Evolutionary conservation across 2,888 invertebrate genomes (phyloP).

Genomic region (Kryphioiulus occultus): DNA sequence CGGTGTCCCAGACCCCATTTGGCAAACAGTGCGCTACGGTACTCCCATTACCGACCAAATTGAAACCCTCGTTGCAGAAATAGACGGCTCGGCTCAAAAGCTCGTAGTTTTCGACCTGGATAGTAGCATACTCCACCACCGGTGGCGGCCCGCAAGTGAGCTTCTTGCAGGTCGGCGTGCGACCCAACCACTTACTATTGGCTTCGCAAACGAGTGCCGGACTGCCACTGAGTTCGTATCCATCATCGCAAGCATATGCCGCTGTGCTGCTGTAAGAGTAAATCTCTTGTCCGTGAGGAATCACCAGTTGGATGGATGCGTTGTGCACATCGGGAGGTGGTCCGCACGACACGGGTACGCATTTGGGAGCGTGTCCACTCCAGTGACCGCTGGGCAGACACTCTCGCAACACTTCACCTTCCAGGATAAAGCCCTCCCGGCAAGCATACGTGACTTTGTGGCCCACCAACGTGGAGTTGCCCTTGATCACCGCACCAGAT

Average conservation of each 20-base stretch:
- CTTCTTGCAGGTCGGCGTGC: constrained; percentile 55
- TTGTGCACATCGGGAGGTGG: constrained; percentile 53
- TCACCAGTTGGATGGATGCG: constrained; percentile 48
- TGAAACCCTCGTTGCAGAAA: constrained; percentile 54
- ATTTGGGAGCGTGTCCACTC: constrained; percentile 54
- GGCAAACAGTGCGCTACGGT: constrained; percentile 44
- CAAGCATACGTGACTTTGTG: constrained; percentile 57
- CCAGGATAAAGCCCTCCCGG: constrained; percentile 59
- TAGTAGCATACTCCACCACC: constrained; percentile 52
- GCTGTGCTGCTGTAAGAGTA: constrained; percentile 54
- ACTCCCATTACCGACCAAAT: constrained; percentile 50
- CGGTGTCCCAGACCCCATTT: constrained; percentile 46
- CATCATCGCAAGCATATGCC: constrained; percentile 56
- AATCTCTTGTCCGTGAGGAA: constrained; percentile 32
- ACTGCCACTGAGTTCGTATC: constrained; percentile 57
- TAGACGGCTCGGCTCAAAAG: constrained; percentile 55
- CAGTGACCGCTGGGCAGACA: constrained; percentile 57
- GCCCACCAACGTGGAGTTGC: constrained; percentile 9
- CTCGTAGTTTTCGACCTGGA: constrained; percentile 53
- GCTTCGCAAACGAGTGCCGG: constrained; percentile 54
- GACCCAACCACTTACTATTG: constrained; percentile 57
- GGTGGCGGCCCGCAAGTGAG: constrained; percentile 56
- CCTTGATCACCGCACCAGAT: constrained; percentile 51
- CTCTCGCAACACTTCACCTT: constrained; percentile 56
- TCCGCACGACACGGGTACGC: constrained; percentile 56